Percentiles rank a stretch among this genome's conserved stretches.
phyloP scores from a whole-genome alignment of 2,888 invertebrate species.

The Pilophorus perplexus region DNA sequence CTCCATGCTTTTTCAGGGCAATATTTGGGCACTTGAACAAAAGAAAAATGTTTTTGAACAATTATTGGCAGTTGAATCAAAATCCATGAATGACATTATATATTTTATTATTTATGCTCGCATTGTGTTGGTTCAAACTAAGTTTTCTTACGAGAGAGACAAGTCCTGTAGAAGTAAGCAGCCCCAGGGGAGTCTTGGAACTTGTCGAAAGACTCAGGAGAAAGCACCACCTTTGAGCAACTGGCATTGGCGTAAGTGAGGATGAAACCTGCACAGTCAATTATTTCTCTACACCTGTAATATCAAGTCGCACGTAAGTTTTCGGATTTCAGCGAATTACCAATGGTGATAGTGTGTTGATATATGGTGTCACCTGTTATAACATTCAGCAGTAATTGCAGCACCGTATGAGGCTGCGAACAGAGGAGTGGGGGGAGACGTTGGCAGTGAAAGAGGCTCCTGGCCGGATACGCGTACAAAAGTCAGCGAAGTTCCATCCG shows the following conservation, averaged over 20 bases:
- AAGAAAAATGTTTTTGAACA: no score
- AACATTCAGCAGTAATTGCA: slow-evolving; percentile 50
- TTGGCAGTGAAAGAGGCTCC: slow-evolving; percentile 47
- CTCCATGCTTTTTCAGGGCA: background rate
- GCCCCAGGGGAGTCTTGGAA: background rate
- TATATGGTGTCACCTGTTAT: slow-evolving; percentile 11
- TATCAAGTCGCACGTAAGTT: background rate
- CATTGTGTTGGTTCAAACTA: no score
- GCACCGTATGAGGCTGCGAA: slow-evolving; percentile 48
- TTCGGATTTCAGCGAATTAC: background rate
- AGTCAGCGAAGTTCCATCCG: slow-evolving; percentile 43
- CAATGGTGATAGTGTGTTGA: background rate
- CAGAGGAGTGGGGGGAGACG: slow-evolving; percentile 46
- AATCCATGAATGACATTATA: no score
- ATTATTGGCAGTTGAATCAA: no score
- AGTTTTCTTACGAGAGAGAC: background rate
- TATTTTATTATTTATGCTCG: no score
- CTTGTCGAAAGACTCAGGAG: background rate
- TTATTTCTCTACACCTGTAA: background rate
- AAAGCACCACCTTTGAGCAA: background rate
- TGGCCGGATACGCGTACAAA: slow-evolving; percentile 48
- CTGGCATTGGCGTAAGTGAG: background rate
- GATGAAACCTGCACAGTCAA: background rate
- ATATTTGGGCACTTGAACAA: background rate
- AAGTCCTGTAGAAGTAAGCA: background rate